Evolutionary conservation across 1,140 invertebrate species (phyloP).

Genomic region (Radopholus similis): DNA sequence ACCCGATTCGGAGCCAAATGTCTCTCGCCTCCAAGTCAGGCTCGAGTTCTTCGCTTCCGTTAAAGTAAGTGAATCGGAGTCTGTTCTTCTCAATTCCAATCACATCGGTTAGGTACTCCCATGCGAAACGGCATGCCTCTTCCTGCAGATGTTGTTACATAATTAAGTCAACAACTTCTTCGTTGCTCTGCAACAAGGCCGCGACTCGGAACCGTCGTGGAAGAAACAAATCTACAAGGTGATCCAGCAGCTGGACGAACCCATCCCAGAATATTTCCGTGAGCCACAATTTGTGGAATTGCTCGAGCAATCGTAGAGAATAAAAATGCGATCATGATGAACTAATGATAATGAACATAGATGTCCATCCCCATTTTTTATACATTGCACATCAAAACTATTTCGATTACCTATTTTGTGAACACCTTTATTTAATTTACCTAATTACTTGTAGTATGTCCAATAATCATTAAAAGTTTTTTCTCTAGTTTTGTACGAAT

Average conservation of each 20-base stretch:
- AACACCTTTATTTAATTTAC: no score
- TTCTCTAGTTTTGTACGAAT: no score
- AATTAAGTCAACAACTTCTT: slow-evolving; percentile 67
- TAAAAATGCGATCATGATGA: no score
- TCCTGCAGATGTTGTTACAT: slow-evolving; percentile 65
- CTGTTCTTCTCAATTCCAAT: slow-evolving; percentile 74
- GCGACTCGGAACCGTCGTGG: slow-evolving; percentile 97
- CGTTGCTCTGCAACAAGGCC: slow-evolving; percentile 87
- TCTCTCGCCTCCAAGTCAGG: slow-evolving; percentile 64
- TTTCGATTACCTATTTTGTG: no score
- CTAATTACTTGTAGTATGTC: no score
- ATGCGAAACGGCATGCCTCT: slow-evolving; percentile 93
- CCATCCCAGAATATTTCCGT: slow-evolving; percentile 98
- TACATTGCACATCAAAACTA: no score
- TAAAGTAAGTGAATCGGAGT: slow-evolving; percentile 98
- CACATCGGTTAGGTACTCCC: slow-evolving; percentile 85
- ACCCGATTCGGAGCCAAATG: no score
- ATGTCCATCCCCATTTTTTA: no score
- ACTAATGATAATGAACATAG: no score
- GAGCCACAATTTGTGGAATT: slow-evolving; percentile 87
- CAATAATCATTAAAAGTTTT: no score
- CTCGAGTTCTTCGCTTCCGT: slow-evolving; percentile 88
- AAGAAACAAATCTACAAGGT: slow-evolving; percentile 99
- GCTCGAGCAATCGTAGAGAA: slow-evolving; percentile 13
- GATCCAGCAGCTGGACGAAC: slow-evolving; percentile 94